These are phyloP conservation scores for Heliothis subflexa DNA, from an alignment of 1,140 invertebrate genomes.

Conservation along the genomic window DNA sequence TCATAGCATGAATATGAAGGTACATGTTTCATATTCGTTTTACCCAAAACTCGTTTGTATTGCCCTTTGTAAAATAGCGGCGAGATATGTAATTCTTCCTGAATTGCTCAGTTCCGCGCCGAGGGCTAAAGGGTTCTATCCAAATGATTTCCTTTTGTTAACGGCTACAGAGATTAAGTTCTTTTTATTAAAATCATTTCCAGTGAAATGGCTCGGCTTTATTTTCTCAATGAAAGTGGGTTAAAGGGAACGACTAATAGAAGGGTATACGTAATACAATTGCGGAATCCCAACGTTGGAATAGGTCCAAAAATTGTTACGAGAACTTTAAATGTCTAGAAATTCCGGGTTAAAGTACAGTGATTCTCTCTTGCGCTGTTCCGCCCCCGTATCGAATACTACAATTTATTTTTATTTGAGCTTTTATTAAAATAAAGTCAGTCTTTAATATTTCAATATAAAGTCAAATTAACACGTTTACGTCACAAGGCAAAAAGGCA, in stretches of 20 bases:
- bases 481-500: no score
- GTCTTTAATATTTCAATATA: not conserved
- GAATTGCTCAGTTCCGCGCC: constrained; percentile 40
- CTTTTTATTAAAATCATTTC: constrained; percentile 48
- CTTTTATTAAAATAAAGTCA: constrained; percentile 24
- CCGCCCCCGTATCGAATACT: constrained; percentile 8
- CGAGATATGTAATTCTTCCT: constrained; percentile 45
- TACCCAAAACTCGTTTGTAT: constrained; percentile 20
- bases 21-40: not conserved
- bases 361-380: constrained; percentile 12
- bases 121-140: constrained; percentile 36
- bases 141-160: constrained; percentile 44
- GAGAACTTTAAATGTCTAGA: constrained; percentile 41
- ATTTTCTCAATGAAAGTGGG: constrained; percentile 23
- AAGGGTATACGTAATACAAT: constrained; percentile 38
- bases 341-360: constrained; percentile 32
- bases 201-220: constrained; percentile 15
- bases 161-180: constrained; percentile 42
- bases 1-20: not conserved
- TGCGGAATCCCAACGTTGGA: constrained; percentile 38
- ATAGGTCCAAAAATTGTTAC: constrained; percentile 41
- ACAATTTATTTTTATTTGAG: constrained; percentile 23
- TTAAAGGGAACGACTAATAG: constrained; percentile 27
- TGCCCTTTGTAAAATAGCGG: constrained; percentile 26
- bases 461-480: not conserved